Conservation (phyloP, 2,888 invertebrate species). For the Torymus tubicola region DNA sequence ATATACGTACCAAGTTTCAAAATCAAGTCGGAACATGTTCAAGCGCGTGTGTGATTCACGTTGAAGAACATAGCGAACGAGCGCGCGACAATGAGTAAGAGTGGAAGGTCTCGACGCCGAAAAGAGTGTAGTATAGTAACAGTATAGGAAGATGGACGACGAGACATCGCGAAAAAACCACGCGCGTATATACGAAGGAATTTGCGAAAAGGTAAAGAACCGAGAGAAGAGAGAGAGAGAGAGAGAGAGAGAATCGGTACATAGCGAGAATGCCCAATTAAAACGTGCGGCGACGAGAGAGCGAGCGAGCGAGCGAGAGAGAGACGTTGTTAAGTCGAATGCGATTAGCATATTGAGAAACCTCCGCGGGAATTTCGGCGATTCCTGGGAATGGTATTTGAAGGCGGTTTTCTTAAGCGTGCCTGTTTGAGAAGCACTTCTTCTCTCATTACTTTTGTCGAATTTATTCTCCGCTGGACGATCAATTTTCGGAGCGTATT, state of each 20-base stretch:
- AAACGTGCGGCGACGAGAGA: constrained; percentile 51
- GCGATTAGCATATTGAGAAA: constrained; percentile 59
- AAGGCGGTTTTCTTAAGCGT: constrained; percentile 35
- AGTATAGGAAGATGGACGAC: too few relatives aligned
- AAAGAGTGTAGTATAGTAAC: too few relatives aligned
- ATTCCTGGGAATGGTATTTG: constrained; percentile 59
- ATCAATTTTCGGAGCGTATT: constrained; percentile 34
- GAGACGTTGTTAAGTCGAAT: constrained; percentile 49
- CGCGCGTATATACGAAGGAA: constrained; percentile 13
- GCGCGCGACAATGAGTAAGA: too few relatives aligned
- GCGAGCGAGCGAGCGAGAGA: too few relatives aligned
- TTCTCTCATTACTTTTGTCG: constrained; percentile 46
- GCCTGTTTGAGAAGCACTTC: constrained; percentile 51
- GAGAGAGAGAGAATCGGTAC: constrained; percentile 31
- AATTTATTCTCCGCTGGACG: constrained; percentile 33
- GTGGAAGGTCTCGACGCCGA: too few relatives aligned
- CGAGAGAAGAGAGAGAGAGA: neutral
- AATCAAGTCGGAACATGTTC: neutral
- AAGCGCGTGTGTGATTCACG: constrained; percentile 3
- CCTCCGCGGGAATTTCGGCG: constrained; percentile 51
- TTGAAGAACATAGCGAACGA: too few relatives aligned
- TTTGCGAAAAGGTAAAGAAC: neutral
- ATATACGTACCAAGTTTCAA: too few relatives aligned
- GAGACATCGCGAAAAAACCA: too few relatives aligned
- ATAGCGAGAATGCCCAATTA: constrained; percentile 58